Percentiles rank a stretch among this genome's conserved stretches.
Evolutionary conservation across 2,797 vertebrate species (phyloP).

Genomic region (Poecilia gillii): DNA sequence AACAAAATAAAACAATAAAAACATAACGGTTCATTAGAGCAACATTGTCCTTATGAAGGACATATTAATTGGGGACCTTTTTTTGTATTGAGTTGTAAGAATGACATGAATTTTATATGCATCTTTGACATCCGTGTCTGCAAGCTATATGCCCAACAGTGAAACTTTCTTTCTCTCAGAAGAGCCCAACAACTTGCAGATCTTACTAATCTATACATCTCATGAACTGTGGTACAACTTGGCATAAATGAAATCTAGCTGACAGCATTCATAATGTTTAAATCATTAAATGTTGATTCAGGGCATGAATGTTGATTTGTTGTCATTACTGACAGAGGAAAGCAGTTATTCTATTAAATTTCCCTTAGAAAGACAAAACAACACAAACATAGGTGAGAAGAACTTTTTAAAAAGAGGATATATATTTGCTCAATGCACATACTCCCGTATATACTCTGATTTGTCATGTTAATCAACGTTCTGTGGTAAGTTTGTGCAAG

Average conservation of each 20-base stretch:
- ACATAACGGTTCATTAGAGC: constrained; percentile 7
- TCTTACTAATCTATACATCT: constrained; percentile 21
- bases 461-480: constrained; percentile 14
- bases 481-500: constrained; percentile 14
- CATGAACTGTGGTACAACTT: constrained; percentile 24
- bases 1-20: constrained; percentile 32
- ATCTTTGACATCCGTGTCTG: constrained; percentile 7
- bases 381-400: constrained; percentile 1
- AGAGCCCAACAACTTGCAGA: constrained; percentile 8
- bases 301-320: not conserved
- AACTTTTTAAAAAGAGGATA: not conserved
- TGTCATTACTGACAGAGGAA: not conserved
- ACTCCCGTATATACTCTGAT: constrained; percentile 2
- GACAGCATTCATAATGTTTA: constrained; percentile 15
- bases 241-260: constrained; percentile 28
- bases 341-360: not conserved
- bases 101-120: not conserved
- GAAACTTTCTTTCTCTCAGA: constrained; percentile 7
- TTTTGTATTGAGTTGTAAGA: constrained; percentile 9
- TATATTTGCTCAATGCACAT: constrained; percentile 10
- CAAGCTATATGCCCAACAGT: not conserved
- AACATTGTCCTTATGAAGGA: constrained; percentile 17
- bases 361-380: constrained; percentile 2
- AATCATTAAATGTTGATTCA: constrained; percentile 6
- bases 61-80: constrained; percentile 7